These are phyloP conservation scores for Plestiodon gilberti DNA, from an alignment of 2,113 vertebrate species.

Conservation along the genomic window DNA sequence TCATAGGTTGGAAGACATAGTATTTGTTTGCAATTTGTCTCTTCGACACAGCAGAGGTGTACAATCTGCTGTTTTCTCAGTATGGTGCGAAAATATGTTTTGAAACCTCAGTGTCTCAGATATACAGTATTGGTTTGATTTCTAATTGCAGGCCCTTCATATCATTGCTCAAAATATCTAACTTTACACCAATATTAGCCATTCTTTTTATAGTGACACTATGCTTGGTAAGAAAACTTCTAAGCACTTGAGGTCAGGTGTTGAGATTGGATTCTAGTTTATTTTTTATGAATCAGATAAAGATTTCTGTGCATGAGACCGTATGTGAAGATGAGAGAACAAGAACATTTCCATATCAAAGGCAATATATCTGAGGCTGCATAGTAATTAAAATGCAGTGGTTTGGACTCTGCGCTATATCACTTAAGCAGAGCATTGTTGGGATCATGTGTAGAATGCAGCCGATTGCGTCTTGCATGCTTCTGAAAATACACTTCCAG, in stretches of 20 bases:
- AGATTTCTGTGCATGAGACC: slow-evolving; percentile 91
- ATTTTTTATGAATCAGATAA: slow-evolving; percentile 98
- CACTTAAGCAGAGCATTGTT: slow-evolving; percentile 83
- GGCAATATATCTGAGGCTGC: slow-evolving; percentile 88
- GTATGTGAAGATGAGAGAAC: slow-evolving; percentile 90
- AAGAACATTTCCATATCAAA: slow-evolving; percentile 99
- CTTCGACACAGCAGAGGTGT: slow-evolving; percentile 49
- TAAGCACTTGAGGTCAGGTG: slow-evolving; percentile 91
- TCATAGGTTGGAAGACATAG: slow-evolving; percentile 34
- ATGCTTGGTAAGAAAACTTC: slow-evolving; percentile 84
- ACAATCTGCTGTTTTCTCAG: slow-evolving; percentile 66
- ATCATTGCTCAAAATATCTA: slow-evolving; percentile 81
- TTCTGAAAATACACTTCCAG: slow-evolving; percentile 91
- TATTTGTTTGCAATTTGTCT: slow-evolving; percentile 58
- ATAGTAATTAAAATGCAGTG: slow-evolving; percentile 99
- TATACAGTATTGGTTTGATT: slow-evolving; percentile 77
- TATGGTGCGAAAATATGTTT: slow-evolving; percentile 62
- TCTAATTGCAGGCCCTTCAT: slow-evolving; percentile 77
- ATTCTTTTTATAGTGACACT: slow-evolving; percentile 88
- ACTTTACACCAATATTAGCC: slow-evolving; percentile 84
- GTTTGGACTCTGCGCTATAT: slow-evolving; percentile 85
- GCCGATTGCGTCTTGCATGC: slow-evolving; percentile 85
- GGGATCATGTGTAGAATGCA: slow-evolving; percentile 86
- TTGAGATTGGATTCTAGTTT: slow-evolving; percentile 91
- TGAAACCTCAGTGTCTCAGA: slow-evolving; percentile 73